Base-by-base conservation (phyloP, 1,140 invertebrate species). In the Whitmania pigra region DNA sequence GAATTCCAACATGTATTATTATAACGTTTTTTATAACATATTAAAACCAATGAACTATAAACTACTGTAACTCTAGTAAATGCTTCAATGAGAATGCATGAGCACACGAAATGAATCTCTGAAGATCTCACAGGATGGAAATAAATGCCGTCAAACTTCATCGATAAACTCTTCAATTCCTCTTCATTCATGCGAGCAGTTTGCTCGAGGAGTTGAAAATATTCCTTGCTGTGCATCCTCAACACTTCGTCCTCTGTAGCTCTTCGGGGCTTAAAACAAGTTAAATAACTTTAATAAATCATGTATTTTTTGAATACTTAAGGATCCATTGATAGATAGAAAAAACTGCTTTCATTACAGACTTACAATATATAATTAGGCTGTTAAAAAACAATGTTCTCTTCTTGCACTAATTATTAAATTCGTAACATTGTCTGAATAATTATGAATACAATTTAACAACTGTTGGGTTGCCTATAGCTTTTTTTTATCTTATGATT, bases 91-190 rank as follows among this genome's bases (percentile, higher is more conserved):
- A 31, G 15, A 69, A 31, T 25, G 25, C 5, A 68, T n/a, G n/a
- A n/a, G n/a, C 20, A 29, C 20, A 11, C 13, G 29, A 22, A 29
- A 67, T 22, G 2, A 36, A 67, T 22, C 2, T 29, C n/a, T 20
- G 29, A 71, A 60, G 18, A 67, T 22, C 69, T 36, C 84, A 92
- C 90, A 73, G 89, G 87, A 85, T 94, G 89, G 81, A 94, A 86
- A 80, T 89, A 96, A 77, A 95, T 82, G 18, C 89, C 87, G 80
- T 96, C 92, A 80, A 89, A 95, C 77, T 87, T 86, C 0, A 89
- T 87, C 7, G 90, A 88, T 27, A 81, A 57, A 27, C 77, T 75
- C 81, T 92, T 90, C 73, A 92, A 82, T 74, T 86, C 83, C 53
- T 79, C 73, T 79, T 72, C 83, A 84, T 31, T 83, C 79, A 75